phyloP scores from a whole-genome alignment of 2,888 invertebrate genomes.

The Coelopa pilipes region DNA sequence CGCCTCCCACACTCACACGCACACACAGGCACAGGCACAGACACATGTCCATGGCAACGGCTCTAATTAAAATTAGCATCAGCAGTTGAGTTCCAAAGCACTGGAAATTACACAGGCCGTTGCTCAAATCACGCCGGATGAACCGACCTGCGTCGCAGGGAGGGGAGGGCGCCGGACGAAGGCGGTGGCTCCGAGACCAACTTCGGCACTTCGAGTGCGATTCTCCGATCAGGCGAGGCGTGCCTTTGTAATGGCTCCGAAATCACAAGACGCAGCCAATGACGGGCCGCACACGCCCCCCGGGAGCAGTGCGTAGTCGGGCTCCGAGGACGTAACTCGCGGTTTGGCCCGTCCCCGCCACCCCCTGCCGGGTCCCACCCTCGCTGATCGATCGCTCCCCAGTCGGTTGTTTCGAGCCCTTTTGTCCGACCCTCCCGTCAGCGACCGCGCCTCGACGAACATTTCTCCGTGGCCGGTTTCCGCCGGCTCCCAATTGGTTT shows the following conservation, averaged over 20 bases:
- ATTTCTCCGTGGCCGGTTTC: too few relatives aligned
- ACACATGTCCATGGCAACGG: background rate
- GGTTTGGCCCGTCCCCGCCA: too few relatives aligned
- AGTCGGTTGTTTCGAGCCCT: too few relatives aligned
- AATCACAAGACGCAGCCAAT: slow-evolving; percentile 20
- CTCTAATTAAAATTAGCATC: slow-evolving; percentile 10
- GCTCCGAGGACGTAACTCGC: too few relatives aligned
- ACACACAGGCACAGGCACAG: background rate
- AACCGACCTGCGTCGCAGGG: background rate
- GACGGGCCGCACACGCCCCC: background rate
- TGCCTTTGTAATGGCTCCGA: slow-evolving; percentile 19
- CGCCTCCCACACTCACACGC: too few relatives aligned
- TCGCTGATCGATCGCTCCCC: too few relatives aligned
- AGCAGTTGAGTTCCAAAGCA: background rate
- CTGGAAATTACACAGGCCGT: background rate
- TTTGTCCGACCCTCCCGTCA: too few relatives aligned
- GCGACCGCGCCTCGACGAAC: too few relatives aligned
- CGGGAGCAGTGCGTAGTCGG: too few relatives aligned
- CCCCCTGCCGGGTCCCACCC: too few relatives aligned
- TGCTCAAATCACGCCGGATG: slow-evolving; percentile 1
- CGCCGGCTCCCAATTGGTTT: background rate
- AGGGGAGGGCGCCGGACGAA: too few relatives aligned
- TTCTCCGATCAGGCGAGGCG: slow-evolving; percentile 17
- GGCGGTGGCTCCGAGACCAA: background rate
- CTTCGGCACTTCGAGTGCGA: slow-evolving; percentile 12